Evolutionary conservation across 2,888 invertebrate genomes (phyloP), one percentile per base, ranked within the genome.

Genomic region (Pheosia tremula): DNA sequence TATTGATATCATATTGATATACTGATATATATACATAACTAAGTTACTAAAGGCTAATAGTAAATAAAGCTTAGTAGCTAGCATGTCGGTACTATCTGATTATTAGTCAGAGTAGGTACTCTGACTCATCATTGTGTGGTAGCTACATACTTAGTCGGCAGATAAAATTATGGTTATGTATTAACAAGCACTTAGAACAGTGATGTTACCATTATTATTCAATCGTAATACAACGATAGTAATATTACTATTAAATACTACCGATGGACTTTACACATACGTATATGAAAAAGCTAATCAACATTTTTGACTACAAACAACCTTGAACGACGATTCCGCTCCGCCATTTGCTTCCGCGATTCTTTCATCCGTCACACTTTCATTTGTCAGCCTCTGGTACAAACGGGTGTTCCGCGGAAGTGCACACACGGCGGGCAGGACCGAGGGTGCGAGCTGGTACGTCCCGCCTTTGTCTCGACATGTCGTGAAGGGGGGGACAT

Each of bases 341-440:
- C 43, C 10, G 49, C 11, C n/a, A 13, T 11, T 55, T 55, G 39
- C 9, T 41, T 57, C 39, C 11, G 39, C 58, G 45, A 57, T 37
- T 47, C 52, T 58, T 58, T 53, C 43, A 11, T 58, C 38, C 53
- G 24, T 50, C 50, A 50, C 39, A 39, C n/a, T 39, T 55, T 53
- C 52, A 52, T 52, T 58, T 37, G 52, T 58, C 53, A 53, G 53
- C 36, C 38, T 3, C 5, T n/a, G 38, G 41, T 24, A 53, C 58
- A 58, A 58, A 58, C 50, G 49, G 39, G 50, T 53, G 56, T 61
- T 61, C 55, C 61, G 50, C 58, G 61, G 61, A 61, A 61, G 41
- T 61, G 56, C 58, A 58, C 61, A 58, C 61, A 55, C 50, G 55
- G 36, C 36, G n/a, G 36, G 39, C 56, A 52, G 36, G 53, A 41